Evolutionary conservation across 2,797 vertebrate genomes (phyloP).

Genomic region (Uromys caudimaculatus): DNA sequence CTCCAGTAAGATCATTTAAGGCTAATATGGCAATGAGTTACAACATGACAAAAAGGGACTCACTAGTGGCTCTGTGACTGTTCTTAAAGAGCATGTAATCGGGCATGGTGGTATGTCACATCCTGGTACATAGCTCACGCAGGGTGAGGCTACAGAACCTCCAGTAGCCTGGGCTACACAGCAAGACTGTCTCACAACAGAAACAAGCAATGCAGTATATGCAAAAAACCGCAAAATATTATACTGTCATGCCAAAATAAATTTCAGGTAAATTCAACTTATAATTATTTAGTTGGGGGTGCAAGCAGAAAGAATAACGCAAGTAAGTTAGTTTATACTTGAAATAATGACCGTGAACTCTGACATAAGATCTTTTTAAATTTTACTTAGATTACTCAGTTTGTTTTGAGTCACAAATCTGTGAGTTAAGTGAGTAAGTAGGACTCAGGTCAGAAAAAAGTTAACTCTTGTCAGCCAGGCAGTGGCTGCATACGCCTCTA

Average conservation of each 20-base stretch:
- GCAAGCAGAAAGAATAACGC: not conserved
- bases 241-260: constrained; percentile 29
- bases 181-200: not conserved
- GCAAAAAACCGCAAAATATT: constrained; percentile 38
- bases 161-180: not conserved
- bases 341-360: constrained; percentile 18
- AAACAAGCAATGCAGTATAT: not conserved
- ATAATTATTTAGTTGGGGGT: not conserved
- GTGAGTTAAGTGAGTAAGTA: not conserved
- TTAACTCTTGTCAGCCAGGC: not conserved
- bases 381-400: constrained; percentile 50
- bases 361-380: not conserved
- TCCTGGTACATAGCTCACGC: not conserved
- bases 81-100: not conserved
- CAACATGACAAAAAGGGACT: not conserved
- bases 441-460: constrained; percentile 47
- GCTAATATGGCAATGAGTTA: not conserved
- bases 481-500: not conserved
- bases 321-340: constrained; percentile 26
- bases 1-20: not conserved
- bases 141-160: not conserved
- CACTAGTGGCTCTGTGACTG: not conserved
- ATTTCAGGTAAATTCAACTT: constrained; percentile 45
- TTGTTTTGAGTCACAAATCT: constrained; percentile 13
- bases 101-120: not conserved